A percentile compares a stretch with the other conserved stretches of the same genome.
Conservation (phyloP, 2,113 vertebrate species). For the Microtus ochrogaster region DNA sequence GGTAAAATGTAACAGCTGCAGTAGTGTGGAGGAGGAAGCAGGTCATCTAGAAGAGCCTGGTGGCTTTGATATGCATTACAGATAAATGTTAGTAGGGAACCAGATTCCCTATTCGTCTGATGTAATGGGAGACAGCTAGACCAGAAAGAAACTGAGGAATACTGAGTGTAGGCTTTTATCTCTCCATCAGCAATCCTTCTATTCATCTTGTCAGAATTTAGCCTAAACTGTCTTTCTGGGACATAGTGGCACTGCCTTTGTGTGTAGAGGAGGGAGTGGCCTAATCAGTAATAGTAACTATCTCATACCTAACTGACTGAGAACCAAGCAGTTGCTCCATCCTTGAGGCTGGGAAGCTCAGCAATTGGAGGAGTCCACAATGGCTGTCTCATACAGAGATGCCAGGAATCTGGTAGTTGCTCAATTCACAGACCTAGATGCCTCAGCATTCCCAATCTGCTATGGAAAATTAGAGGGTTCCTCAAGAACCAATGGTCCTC, state of each 20-base stretch:
- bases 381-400: background rate
- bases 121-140: no score
- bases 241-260: background rate
- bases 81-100: background rate
- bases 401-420: background rate
- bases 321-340: background rate
- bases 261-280: background rate
- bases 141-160: background rate
- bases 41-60: background rate
- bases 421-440: background rate
- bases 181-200: background rate
- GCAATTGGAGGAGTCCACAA: background rate
- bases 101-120: background rate
- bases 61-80: background rate
- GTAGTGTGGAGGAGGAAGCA: background rate
- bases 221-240: no score
- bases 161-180: background rate
- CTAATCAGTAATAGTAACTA: background rate
- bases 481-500: background rate
- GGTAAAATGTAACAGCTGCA: background rate
- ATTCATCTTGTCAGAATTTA: background rate
- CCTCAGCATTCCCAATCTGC: background rate
- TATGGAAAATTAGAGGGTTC: background rate
- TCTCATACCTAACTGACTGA: background rate
- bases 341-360: background rate